phyloP scores from a whole-genome alignment of 2,797 vertebrate species.

The Huso huso region DNA sequence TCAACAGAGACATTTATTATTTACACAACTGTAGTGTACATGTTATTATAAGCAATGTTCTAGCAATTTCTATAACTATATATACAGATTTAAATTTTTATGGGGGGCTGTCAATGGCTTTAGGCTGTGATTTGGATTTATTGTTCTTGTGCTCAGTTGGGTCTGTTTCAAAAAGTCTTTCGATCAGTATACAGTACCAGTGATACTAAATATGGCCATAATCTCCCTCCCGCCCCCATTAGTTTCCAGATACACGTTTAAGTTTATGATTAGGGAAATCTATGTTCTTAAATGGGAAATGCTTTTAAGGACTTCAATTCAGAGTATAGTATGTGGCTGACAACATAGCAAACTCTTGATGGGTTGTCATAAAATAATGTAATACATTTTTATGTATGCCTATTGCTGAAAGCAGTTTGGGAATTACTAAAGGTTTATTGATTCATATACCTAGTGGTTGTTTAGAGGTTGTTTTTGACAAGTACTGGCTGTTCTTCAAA shows the following conservation, averaged over 20 bases:
- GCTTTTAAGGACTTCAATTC: conserved; percentile 11
- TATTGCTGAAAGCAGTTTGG: conserved; percentile 11
- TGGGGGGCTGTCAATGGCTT: too few relatives aligned
- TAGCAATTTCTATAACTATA: not conserved
- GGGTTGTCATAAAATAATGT: conserved; percentile 16
- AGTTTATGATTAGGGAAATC: conserved; percentile 2
- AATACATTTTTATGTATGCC: conserved; percentile 12
- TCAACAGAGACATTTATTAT: too few relatives aligned
- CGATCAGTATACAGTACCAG: too few relatives aligned
- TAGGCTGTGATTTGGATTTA: too few relatives aligned
- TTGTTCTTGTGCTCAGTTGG: too few relatives aligned
- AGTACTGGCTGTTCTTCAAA: conserved; percentile 2
- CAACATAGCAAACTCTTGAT: conserved; percentile 8
- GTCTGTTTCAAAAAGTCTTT: too few relatives aligned
- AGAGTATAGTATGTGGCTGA: conserved; percentile 4
- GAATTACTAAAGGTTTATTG: conserved; percentile 5
- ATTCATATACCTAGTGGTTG: conserved; percentile 10
- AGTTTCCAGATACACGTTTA: not conserved
- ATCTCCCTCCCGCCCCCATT: too few relatives aligned
- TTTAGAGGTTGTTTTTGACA: not conserved
- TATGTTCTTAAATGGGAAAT: conserved; percentile 11
- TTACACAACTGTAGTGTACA: too few relatives aligned
- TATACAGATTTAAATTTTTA: not conserved
- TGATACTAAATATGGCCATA: too few relatives aligned
- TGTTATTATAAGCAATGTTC: too few relatives aligned